Conservation (phyloP, 2,113 vertebrate species). For the Phalacrocorax aristotelis region DNA sequence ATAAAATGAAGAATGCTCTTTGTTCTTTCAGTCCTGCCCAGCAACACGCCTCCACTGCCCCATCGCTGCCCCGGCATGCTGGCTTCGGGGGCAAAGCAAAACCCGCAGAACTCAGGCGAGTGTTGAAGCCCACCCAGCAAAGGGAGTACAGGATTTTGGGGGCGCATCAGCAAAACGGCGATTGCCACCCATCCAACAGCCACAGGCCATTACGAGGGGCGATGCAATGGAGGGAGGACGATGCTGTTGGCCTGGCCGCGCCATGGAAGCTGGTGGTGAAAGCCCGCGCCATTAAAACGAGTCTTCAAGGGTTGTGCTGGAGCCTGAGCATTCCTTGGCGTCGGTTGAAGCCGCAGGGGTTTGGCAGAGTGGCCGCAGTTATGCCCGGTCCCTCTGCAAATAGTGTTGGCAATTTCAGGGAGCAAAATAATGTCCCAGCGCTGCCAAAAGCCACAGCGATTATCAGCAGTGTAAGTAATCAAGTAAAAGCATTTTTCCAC, state of each 20-base stretch:
- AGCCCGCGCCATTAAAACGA: neutral
- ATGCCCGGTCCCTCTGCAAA: constrained; percentile 25
- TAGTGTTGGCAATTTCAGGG: neutral
- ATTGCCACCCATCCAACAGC: neutral
- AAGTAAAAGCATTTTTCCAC: constrained; percentile 62
- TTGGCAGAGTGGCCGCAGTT: constrained; percentile 62
- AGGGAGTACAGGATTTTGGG: neutral
- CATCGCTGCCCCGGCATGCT: neutral
- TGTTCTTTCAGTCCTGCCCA: neutral
- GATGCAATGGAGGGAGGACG: neutral
- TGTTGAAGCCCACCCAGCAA: neutral
- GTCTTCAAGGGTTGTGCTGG: constrained; percentile 30
- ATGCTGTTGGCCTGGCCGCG: neutral
- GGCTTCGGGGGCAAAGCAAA: neutral
- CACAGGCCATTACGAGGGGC: neutral
- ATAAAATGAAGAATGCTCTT: neutral
- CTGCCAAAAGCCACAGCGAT: constrained; percentile 66
- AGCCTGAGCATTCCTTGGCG: constrained; percentile 51
- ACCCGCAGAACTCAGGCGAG: neutral
- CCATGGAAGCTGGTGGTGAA: neutral
- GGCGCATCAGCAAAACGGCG: neutral
- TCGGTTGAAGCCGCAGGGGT: constrained; percentile 61
- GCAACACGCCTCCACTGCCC: neutral
- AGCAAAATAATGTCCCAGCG: neutral
- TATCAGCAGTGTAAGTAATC: constrained; percentile 55